Evolutionary conservation across 2,113 vertebrate species (phyloP), one percentile per base, ranked within the genome.

Genomic region (Dipodomys merriami): DNA sequence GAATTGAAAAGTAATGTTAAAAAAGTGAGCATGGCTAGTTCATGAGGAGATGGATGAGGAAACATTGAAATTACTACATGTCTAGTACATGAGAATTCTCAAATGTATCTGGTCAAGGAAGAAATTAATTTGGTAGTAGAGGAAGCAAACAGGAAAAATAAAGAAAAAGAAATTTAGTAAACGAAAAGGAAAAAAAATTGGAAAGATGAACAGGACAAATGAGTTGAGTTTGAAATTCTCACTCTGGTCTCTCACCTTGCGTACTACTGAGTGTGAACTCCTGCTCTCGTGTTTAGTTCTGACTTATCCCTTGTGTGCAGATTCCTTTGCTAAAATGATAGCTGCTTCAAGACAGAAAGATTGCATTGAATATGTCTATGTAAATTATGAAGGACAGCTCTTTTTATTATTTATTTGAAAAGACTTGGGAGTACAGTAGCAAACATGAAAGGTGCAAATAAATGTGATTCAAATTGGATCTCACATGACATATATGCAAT

Each of bases 321-420:
- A 62, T 69, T 3, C 7, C 23, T 33, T 78, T 79, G 35, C 23
- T 79, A 91, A 91, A 88, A 67, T 88, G 39, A n/a, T 4, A 90
- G 35, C 68, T 82, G 10, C 39, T 83, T 57, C 5, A 68, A 91
- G 79, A n/a, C 25, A 87, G 49, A 69, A 74, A 90, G 27, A 46
- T 0, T 6, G 2, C 9, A 25, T 53, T 93, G 10, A 16, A 7
- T 77, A 22, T 27, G 23, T 2, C 0, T 65, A 39, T 83, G 11
- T 83, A 22, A 85, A 85, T 80, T 88, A 83, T 57, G 10, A 65
- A 72, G 33, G 44, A 7, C 9, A 73, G 4, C 13, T n/a, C 16
- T 57, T 90, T 92, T 35, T 60, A 74, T 71, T 33, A 77, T 76
- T 64, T 20, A 33, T 87, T 80, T 89, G 67, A n/a, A 79, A 88